phyloP scores from a whole-genome alignment of 2,888 invertebrate species.

The Fragum whitleyi region DNA sequence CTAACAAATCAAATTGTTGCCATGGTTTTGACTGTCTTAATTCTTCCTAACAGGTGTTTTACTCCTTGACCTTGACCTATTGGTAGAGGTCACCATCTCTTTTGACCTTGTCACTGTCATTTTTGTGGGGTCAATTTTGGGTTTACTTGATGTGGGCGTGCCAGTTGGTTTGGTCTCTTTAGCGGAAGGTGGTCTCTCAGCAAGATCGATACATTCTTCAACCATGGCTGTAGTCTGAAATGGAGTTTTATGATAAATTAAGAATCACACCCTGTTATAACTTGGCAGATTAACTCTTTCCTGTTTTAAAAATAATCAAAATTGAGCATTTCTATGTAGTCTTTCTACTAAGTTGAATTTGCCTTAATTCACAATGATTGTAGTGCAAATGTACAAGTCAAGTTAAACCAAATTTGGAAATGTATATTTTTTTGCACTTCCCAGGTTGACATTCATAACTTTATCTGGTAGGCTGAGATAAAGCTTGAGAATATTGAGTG shows the following conservation, averaged over 20 bases:
- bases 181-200: conserved; percentile 37
- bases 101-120: conserved; percentile 49
- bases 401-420: too few relatives aligned
- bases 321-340: not conserved
- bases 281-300: too few relatives aligned
- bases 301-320: not conserved
- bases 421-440: too few relatives aligned
- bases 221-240: conserved; percentile 77
- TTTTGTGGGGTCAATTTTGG: conserved; percentile 55
- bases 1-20: too few relatives aligned
- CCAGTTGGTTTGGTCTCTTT: not conserved
- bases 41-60: conserved; percentile 47
- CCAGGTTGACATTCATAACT: too few relatives aligned
- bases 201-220: conserved; percentile 73
- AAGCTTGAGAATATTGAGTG: too few relatives aligned
- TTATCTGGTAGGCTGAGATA: too few relatives aligned
- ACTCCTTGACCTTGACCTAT: conserved; percentile 32
- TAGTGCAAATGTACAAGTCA: too few relatives aligned
- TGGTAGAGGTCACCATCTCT: conserved; percentile 47
- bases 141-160: conserved; percentile 2
- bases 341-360: not conserved
- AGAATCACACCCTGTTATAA: too few relatives aligned
- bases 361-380: too few relatives aligned
- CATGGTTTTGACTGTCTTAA: not conserved
- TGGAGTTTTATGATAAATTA: too few relatives aligned